Base-by-base conservation (phyloP, 2,113 vertebrate genomes). In the Ceratotherium simum region DNA sequence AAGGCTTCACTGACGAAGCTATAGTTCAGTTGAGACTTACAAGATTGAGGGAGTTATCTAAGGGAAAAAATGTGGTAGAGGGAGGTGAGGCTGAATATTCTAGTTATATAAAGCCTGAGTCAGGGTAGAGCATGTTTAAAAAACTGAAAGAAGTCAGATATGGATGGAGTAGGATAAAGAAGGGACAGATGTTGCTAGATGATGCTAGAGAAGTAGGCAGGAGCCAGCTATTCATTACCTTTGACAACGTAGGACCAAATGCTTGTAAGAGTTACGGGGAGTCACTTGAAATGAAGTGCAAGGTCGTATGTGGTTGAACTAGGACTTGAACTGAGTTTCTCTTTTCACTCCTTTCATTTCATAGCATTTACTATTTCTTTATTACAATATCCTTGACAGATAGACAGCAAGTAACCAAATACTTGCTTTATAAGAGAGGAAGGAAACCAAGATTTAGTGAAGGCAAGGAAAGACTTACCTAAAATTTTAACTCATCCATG, bases 1-100 rank as follows among this genome's bases (percentile, higher is more conserved):
- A 75, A 73, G 67, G 33, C 81, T 88, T 92, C 81, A 93, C 60
- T 89, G 95, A 81, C 84, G 69, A 90, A 7, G 2, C 46, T 58
- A 29, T 39, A 76, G 33, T 82, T 90, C 23, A 67, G 31, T 23
- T 84, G 51, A 88, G 36, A 60, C 4, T 95, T 78, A 17, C 0
- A 72, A 81, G 46, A 91, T 42, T 80, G 58, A 88, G 46, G 46
- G 27, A 60, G 7, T 46, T 65, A 81, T 81, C 70, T 39, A 62
- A 86, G 12, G 60, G 16, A n/a, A 46, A 92, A 92, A 67, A 29
- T 78, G 11, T 89, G n/a, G 23, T 73, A 70, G 91, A 76, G 85
- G 54, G 73, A 75, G 17, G 56, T 36, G 60, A 91, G 8, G 29
- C 29, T 60, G 33, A 25, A 25, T 81, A 67, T 27, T 97, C n/a